Conservation (phyloP, 2,888 invertebrate species). For the Napeogenes inachia region DNA sequence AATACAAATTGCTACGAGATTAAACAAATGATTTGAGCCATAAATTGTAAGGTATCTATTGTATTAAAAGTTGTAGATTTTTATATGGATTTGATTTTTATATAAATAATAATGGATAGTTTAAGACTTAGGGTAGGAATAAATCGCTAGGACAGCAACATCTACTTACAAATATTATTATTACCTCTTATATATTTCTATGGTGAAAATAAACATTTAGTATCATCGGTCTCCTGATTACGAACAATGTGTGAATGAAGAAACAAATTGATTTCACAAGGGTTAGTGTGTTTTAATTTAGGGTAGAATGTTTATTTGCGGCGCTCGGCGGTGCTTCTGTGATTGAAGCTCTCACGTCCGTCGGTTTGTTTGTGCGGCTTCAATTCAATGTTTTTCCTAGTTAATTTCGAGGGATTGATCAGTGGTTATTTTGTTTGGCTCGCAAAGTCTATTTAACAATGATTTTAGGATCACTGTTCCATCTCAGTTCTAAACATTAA, state of each 20-base stretch:
- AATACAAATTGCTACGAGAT: no score
- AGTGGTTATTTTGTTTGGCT: neutral
- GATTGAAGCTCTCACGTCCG: constrained; percentile 16
- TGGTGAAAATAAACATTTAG: no score
- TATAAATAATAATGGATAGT: no score
- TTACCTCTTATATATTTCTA: no score
- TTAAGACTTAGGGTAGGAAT: no score
- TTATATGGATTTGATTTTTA: no score
- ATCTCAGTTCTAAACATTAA: no score
- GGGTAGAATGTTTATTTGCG: constrained; percentile 28
- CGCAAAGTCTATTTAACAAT: neutral
- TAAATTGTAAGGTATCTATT: no score
- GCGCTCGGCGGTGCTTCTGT: constrained; percentile 14
- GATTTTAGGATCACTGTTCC: neutral
- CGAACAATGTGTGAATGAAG: neutral
- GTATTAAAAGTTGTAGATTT: no score
- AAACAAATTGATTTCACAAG: constrained; percentile 2
- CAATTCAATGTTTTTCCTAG: neutral
- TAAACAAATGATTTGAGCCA: no score
- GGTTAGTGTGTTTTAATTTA: constrained; percentile 23
- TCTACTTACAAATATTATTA: no score
- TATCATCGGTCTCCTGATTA: neutral
- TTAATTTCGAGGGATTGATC: neutral
- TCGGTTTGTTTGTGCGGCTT: neutral
- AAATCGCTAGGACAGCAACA: no score